A percentile compares a stretch with the other conserved stretches of the same genome.
Evolutionary conservation across 2,888 invertebrate genomes (phyloP).

Genomic region (Pseudococcus viburni): DNA sequence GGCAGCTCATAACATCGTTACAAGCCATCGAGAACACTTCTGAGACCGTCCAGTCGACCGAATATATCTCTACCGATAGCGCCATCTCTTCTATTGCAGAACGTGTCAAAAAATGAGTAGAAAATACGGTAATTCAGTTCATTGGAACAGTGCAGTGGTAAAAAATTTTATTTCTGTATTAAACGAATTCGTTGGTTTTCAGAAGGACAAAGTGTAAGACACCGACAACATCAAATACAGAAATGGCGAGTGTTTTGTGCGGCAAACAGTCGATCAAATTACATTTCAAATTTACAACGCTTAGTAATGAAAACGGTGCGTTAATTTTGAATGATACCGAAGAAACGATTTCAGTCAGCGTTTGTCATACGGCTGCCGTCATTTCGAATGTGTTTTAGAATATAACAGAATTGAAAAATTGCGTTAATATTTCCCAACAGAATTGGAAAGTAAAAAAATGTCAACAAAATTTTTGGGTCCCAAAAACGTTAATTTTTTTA

Average conservation of each 20-base stretch:
- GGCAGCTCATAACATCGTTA: slow-evolving; percentile 71
- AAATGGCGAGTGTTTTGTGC: slow-evolving; percentile 92
- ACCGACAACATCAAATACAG: slow-evolving; percentile 88
- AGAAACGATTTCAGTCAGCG: slow-evolving; percentile 96
- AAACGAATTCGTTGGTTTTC: slow-evolving; percentile 33
- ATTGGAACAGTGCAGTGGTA: neutral
- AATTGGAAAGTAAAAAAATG: too few relatives aligned
- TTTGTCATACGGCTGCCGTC: slow-evolving; percentile 98
- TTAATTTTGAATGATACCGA: slow-evolving; percentile 93
- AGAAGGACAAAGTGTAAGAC: slow-evolving; percentile 87
- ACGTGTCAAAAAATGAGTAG: slow-evolving; percentile 64
- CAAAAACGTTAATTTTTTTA: too few relatives aligned
- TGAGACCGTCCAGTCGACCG: neutral
- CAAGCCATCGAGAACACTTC: slow-evolving; percentile 70
- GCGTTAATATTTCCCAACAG: too few relatives aligned
- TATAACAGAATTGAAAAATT: too few relatives aligned
- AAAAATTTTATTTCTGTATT: neutral
- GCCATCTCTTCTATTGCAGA: slow-evolving; percentile 61
- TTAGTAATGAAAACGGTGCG: slow-evolving; percentile 98
- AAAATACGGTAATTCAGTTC: slow-evolving; percentile 58
- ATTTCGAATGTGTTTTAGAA: slow-evolving; percentile 99
- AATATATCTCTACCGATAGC: neutral
- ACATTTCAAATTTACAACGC: slow-evolving; percentile 96
- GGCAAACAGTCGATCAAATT: slow-evolving; percentile 96
- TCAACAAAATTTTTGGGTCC: too few relatives aligned